Percentiles rank a stretch among this genome's conserved stretches.
Conservation (phyloP, 2,888 invertebrate genomes). For the Drosophila limbata region DNA sequence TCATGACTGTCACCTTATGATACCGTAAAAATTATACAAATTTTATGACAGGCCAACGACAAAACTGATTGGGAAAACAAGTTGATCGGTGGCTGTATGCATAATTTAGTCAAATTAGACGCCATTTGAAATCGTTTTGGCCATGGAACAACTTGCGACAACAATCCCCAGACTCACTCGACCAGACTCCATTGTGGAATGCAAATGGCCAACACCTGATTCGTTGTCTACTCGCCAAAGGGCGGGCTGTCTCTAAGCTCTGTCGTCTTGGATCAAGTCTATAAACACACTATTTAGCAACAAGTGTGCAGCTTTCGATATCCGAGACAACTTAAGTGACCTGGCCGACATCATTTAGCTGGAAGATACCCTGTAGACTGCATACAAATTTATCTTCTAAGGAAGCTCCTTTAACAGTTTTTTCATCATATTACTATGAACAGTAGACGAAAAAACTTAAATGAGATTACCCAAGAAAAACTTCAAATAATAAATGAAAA, state of each 20-base stretch:
- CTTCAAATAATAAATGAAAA: too few relatives aligned
- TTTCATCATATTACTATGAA: too few relatives aligned
- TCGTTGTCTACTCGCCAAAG: constrained; percentile 54
- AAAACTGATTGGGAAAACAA: constrained; percentile 78
- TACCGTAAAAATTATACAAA: constrained; percentile 78
- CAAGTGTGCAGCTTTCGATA: constrained; percentile 54
- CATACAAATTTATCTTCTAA: too few relatives aligned
- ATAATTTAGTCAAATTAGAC: constrained; percentile 76
- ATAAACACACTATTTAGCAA: constrained; percentile 36
- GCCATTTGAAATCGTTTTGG: constrained; percentile 57
- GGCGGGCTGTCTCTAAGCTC: constrained; percentile 37
- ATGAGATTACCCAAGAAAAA: too few relatives aligned
- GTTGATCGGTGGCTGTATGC: constrained; percentile 66
- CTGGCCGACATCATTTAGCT: neutral
- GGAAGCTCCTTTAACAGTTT: too few relatives aligned
- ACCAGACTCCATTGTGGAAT: constrained; percentile 57
- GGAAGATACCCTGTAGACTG: constrained; percentile 4
- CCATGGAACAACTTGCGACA: constrained; percentile 41
- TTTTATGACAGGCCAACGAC: constrained; percentile 73
- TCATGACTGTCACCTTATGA: constrained; percentile 71
- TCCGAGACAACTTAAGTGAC: constrained; percentile 48
- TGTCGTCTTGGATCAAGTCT: constrained; percentile 11
- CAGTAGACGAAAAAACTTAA: too few relatives aligned
- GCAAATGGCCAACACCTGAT: constrained; percentile 71
- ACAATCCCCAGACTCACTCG: constrained; percentile 13